These are phyloP conservation scores for Ictalurus punctatus DNA, from an alignment of 2,113 vertebrate species.

Conservation along the genomic window DNA sequence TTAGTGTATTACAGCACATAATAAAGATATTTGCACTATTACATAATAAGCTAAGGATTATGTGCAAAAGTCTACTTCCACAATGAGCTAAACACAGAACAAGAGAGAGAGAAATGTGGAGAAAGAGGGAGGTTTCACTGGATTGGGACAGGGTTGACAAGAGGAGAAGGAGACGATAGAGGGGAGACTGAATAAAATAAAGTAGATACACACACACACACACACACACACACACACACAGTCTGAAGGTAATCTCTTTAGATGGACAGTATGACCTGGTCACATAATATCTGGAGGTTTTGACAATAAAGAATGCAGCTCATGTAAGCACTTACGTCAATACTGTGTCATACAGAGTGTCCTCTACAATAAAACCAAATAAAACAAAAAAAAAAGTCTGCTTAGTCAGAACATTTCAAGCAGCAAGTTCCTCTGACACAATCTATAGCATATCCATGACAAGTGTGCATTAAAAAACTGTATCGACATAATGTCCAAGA, in stretches of 20 bases:
- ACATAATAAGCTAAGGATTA: slow-evolving; percentile 54
- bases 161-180: slow-evolving; percentile 10
- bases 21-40: slow-evolving; percentile 54
- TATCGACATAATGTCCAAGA: neutral
- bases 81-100: neutral
- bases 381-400: neutral
- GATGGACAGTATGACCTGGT: slow-evolving; percentile 27
- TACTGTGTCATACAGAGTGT: slow-evolving; percentile 24
- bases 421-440: neutral
- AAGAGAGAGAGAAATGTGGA: neutral
- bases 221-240: slow-evolving; percentile 12
- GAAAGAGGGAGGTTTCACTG: neutral
- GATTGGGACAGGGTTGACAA: neutral
- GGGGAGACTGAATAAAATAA: neutral
- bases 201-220: neutral
- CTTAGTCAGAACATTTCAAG: neutral
- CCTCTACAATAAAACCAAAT: neutral
- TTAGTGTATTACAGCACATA: slow-evolving; percentile 54
- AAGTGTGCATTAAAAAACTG: neutral
- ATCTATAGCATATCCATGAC: neutral
- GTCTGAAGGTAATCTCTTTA: slow-evolving; percentile 24
- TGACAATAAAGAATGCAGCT: slow-evolving; percentile 23
- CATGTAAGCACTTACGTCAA: slow-evolving; percentile 31
- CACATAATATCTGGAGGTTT: slow-evolving; percentile 31
- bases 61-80: neutral